Conservation (phyloP, 2,113 vertebrate species). For the Callocephalon fimbriatum region DNA sequence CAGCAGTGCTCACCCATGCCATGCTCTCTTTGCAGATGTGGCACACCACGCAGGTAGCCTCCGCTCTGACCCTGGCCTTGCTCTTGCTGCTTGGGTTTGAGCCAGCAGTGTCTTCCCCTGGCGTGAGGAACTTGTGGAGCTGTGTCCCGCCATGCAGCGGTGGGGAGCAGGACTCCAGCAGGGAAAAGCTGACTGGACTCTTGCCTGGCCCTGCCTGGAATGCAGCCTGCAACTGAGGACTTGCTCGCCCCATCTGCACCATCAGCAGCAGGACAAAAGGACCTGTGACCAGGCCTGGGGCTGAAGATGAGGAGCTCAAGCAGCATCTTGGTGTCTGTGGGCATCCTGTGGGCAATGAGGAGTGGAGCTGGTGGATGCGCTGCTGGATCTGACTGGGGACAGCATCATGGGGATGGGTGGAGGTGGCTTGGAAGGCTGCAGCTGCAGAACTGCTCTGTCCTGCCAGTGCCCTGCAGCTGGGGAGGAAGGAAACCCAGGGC, state of each 20-base stretch:
- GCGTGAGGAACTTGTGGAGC: not conserved
- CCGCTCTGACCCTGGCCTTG: not conserved
- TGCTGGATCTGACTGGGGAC: not conserved
- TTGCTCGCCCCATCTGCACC: not conserved
- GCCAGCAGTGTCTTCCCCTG: not conserved
- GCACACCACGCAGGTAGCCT: conserved; percentile 36
- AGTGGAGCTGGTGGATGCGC: not conserved
- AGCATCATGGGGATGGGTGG: not conserved
- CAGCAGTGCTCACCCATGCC: not conserved
- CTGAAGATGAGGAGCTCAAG: conserved; percentile 17
- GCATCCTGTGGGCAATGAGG: not conserved
- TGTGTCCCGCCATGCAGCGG: not conserved
- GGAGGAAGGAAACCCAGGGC: conserved; percentile 4
- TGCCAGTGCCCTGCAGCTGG: not conserved
- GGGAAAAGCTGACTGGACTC: not conserved
- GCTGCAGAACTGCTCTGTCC: not conserved
- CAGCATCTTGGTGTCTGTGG: not conserved
- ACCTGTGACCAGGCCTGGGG: not conserved
- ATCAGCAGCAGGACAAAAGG: not conserved
- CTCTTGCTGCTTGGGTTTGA: not conserved
- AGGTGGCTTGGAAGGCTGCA: not conserved
- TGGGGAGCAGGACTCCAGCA: not conserved
- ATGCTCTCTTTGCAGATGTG: conserved; percentile 35
- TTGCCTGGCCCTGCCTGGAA: not conserved
- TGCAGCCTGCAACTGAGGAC: not conserved